Evolutionary conservation across 2,113 vertebrate genomes (phyloP).

Genomic region (Oncorhynchus masou): DNA sequence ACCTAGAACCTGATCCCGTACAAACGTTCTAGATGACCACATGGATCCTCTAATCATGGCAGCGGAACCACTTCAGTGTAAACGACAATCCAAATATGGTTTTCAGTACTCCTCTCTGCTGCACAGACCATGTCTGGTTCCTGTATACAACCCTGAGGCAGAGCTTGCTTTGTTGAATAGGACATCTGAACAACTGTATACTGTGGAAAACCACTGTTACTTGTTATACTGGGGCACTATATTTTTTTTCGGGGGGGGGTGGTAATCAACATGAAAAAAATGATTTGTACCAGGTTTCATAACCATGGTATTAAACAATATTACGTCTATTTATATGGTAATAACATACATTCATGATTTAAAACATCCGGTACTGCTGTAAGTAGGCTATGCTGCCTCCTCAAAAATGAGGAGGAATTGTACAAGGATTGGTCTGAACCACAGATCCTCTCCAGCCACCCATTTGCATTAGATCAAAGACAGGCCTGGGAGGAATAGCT

Average conservation of each 20-base stretch:
- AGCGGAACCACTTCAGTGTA: constrained; percentile 12
- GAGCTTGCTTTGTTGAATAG: not conserved
- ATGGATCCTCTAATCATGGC: constrained; percentile 16
- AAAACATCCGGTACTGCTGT: not conserved
- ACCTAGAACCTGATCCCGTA: constrained; percentile 14
- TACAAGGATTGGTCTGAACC: constrained; percentile 4
- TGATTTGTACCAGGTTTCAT: not conserved
- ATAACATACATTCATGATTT: not conserved
- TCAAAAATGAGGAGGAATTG: not conserved
- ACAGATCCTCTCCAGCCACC: constrained; percentile 28
- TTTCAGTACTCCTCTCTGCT: constrained; percentile 8
- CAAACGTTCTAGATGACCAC: constrained; percentile 18
- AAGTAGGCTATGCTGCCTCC: not conserved
- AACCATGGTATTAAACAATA: not conserved
- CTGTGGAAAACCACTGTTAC: not conserved
- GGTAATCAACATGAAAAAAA: no score
- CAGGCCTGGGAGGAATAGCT: constrained; percentile 14
- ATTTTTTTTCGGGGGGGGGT: no score
- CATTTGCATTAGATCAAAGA: constrained; percentile 37
- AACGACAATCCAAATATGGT: constrained; percentile 31
- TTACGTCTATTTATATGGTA: no score
- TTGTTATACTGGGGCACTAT: not conserved
- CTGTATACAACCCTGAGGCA: not conserved
- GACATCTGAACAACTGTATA: not conserved
- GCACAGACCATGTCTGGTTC: not conserved